These are phyloP conservation scores for Alviniconcha strummeri DNA, from an alignment of 2,888 invertebrate species.

Conservation along the genomic window DNA sequence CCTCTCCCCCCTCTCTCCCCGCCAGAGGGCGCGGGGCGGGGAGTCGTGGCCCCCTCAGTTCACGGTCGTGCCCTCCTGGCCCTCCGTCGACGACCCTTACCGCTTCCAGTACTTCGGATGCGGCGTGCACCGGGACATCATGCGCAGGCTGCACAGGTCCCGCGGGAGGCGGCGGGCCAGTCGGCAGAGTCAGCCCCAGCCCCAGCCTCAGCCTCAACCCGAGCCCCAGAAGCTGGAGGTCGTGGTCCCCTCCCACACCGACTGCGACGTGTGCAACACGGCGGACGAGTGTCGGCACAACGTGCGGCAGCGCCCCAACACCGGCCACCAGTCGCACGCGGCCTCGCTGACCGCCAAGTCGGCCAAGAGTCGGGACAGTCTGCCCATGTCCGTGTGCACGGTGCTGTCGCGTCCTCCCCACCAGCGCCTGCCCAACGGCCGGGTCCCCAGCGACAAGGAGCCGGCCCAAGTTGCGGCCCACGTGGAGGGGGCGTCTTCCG, in stretches of 20 bases:
- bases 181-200: background rate
- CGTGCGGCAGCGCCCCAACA: too few relatives aligned
- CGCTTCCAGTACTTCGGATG: conserved; percentile 14
- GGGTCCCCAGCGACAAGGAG: background rate
- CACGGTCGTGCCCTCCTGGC: conserved; percentile 26
- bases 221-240: conserved; percentile 16
- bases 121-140: background rate
- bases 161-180: background rate
- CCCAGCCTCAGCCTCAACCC: background rate
- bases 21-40: conserved; percentile 9
- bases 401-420: background rate
- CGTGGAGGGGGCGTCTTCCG: too few relatives aligned
- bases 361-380: conserved; percentile 24
- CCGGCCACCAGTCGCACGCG: background rate
- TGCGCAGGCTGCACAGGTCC: conserved; percentile 5
- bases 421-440: background rate
- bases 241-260: conserved; percentile 22
- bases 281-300: background rate
- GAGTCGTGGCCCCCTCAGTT: conserved; percentile 21
- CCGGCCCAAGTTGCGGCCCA: too few relatives aligned
- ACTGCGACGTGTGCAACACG: conserved; percentile 5
- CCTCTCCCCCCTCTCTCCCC: background rate
- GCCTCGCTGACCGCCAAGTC: conserved; percentile 1
- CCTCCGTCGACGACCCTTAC: conserved; percentile 22
- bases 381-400: conserved; percentile 29